These are phyloP conservation scores for Agelas oroides DNA, from an alignment of 37 sponge, comb jelly and placozoan genomes.

Conservation along the genomic window DNA sequence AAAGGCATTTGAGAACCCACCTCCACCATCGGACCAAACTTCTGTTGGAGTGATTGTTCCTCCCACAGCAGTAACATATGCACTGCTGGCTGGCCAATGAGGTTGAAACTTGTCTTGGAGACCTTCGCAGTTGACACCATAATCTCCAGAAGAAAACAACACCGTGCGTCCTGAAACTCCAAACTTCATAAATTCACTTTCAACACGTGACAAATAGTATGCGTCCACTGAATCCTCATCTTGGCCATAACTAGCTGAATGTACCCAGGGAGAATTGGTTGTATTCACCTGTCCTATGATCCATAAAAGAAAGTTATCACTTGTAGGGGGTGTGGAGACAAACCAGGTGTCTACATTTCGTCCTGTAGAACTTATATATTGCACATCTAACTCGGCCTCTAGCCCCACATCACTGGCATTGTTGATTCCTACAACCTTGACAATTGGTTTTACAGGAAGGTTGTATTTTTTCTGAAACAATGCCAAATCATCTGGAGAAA, in stretches of 20 bases:
- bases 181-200: conserved; percentile 91
- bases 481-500: conserved; percentile 74
- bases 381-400: conserved; percentile 92
- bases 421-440: conserved; percentile 68
- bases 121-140: conserved; percentile 59
- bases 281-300: conserved; percentile 73
- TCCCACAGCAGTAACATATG: conserved; percentile 93
- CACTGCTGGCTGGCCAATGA: conserved; percentile 85
- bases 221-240: conserved; percentile 57
- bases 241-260: conserved; percentile 94
- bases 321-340: conserved; percentile 66
- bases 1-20: conserved; percentile 90
- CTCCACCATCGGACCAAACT: conserved; percentile 74
- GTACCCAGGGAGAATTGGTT: conserved; percentile 80
- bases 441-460: conserved; percentile 52
- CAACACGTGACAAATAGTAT: conserved; percentile 69
- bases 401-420: conserved; percentile 60
- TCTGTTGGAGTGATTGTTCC: conserved; percentile 50
- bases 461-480: conserved; percentile 77
- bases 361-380: conserved; percentile 85
- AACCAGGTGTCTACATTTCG: conserved; percentile 81
- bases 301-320: conserved; percentile 89
- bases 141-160: conserved; percentile 88
- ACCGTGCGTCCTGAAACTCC: conserved; percentile 88
- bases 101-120: conserved; percentile 45